Percentiles rank a stretch among this genome's conserved stretches.
These are phyloP conservation scores for Eilema sororculum DNA, from an alignment of 2,888 invertebrate species.

Conservation along the genomic window DNA sequence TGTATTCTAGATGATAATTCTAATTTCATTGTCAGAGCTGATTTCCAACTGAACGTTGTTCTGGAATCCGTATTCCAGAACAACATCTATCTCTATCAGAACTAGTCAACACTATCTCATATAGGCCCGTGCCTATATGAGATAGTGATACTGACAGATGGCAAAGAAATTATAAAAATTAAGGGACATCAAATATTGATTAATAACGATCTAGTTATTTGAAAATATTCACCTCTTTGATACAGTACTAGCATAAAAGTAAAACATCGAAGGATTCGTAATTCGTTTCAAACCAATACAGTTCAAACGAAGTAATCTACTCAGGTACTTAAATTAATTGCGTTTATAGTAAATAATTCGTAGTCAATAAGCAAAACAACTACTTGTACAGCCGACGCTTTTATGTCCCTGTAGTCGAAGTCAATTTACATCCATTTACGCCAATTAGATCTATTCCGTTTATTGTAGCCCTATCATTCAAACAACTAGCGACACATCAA, in stretches of 20 bases:
- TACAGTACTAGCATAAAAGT: neutral
- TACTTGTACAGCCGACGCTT: constrained; percentile 32
- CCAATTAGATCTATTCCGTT: constrained; percentile 63
- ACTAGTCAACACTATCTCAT: too few relatives aligned
- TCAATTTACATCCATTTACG: constrained; percentile 61
- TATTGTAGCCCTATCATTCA: constrained; percentile 63
- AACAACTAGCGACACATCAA: constrained; percentile 64
- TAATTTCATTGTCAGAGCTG: too few relatives aligned
- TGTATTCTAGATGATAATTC: too few relatives aligned
- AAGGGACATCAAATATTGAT: too few relatives aligned
- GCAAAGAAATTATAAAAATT: too few relatives aligned
- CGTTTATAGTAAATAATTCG: constrained; percentile 39
- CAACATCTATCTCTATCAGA: too few relatives aligned
- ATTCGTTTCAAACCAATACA: neutral
- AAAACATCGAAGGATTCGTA: constrained; percentile 8
- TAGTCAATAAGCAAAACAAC: constrained; percentile 34
- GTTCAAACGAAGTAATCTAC: neutral
- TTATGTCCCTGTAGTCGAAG: constrained; percentile 52
- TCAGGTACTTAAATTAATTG: constrained; percentile 17
- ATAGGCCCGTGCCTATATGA: too few relatives aligned
- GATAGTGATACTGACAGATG: too few relatives aligned
- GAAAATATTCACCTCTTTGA: too few relatives aligned
- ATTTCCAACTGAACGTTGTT: too few relatives aligned
- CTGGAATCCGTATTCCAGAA: too few relatives aligned
- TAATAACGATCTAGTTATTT: too few relatives aligned